These are phyloP conservation scores for Chaetogeoica ovagalla DNA, from an alignment of 2,888 invertebrate genomes.

Conservation along the genomic window DNA sequence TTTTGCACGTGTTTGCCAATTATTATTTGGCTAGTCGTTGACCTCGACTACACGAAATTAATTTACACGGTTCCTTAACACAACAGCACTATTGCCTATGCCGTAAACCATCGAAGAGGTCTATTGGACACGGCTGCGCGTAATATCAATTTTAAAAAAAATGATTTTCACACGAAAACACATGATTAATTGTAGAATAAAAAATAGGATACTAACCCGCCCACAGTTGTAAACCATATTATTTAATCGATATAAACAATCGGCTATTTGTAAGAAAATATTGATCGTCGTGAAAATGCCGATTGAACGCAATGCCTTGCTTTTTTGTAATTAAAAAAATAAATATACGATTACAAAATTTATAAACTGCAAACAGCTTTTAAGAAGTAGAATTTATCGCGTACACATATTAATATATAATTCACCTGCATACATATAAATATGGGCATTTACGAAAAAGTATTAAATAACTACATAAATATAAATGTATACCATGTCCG, in stretches of 20 bases:
- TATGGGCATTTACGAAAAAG: no score
- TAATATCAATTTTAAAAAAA: neutral
- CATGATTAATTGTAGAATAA: no score
- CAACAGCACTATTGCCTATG: neutral
- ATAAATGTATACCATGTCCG: no score
- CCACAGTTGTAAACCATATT: no score
- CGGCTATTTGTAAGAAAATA: no score
- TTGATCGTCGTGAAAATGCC: no score
- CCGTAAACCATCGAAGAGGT: conserved; percentile 33
- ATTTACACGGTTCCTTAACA: conserved; percentile 15
- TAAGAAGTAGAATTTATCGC: neutral
- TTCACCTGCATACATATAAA: no score
- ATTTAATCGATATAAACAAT: no score
- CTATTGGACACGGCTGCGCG: neutral
- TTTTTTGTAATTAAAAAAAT: no score
- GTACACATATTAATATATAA: neutral
- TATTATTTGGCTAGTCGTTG: conserved; percentile 47
- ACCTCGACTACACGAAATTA: conserved; percentile 48
- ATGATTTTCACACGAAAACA: neutral
- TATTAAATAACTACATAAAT: no score
- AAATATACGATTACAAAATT: neutral
- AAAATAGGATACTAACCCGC: no score
- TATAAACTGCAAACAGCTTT: neutral
- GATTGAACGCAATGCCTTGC: no score
- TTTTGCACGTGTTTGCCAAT: conserved; percentile 36